These are phyloP conservation scores for Mamestra configurata DNA, from an alignment of 1,140 invertebrate species.

Conservation along the genomic window DNA sequence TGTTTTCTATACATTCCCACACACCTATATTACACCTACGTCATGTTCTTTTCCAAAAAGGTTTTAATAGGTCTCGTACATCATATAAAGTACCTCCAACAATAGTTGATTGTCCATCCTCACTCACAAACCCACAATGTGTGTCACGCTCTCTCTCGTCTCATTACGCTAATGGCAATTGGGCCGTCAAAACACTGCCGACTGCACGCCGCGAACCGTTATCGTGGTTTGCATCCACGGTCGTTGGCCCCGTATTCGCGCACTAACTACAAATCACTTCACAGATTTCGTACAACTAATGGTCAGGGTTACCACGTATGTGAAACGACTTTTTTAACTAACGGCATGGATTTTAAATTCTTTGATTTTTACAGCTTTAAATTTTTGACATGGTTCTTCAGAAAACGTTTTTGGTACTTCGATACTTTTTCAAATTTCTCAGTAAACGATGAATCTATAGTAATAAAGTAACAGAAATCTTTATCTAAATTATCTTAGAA, in stretches of 20 bases:
- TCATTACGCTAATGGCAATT: conserved; percentile 62
- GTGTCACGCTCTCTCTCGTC: conserved; percentile 32
- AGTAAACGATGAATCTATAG: neutral
- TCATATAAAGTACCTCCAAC: neutral
- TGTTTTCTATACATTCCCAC: too few species aligned
- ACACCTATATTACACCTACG: too few species aligned
- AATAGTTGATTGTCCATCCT: conserved; percentile 5
- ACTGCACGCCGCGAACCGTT: conserved; percentile 63
- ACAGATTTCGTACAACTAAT: conserved; percentile 69
- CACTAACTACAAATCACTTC: conserved; percentile 70
- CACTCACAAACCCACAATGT: conserved; percentile 27
- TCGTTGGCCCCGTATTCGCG: conserved; percentile 63
- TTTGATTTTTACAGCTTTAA: neutral
- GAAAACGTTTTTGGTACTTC: conserved; percentile 1
- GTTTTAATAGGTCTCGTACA: neutral
- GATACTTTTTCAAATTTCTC: neutral
- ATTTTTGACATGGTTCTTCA: neutral
- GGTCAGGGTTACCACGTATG: conserved; percentile 59
- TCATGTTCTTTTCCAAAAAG: neutral
- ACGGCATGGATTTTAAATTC: neutral
- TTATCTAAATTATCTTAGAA: neutral
- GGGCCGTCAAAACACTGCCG: conserved; percentile 62
- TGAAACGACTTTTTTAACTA: neutral
- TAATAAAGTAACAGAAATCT: neutral
- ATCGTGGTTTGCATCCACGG: conserved; percentile 63